phyloP scores from a whole-genome alignment of 2,888 invertebrate species.

The Sesia bembeciformis region DNA sequence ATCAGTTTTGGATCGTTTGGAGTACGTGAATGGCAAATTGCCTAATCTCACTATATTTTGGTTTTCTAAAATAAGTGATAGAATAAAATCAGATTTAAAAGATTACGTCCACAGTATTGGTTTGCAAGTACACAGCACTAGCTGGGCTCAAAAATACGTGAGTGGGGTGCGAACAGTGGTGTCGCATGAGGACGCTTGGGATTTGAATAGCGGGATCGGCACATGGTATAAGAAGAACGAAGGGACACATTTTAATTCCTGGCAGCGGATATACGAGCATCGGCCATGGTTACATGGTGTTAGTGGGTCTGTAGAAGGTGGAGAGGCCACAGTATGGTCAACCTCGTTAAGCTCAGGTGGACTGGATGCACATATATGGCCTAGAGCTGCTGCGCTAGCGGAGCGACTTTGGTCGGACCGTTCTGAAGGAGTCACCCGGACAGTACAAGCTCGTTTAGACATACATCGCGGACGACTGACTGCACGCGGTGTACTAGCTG shows the following conservation, averaged over 20 bases:
- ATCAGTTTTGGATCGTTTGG: slow-evolving; percentile 72
- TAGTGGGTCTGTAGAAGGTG: slow-evolving; percentile 75
- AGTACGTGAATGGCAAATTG: slow-evolving; percentile 58
- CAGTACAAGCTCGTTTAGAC: slow-evolving; percentile 78
- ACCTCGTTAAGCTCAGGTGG: slow-evolving; percentile 81
- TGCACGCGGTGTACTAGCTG: slow-evolving; percentile 74
- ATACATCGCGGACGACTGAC: slow-evolving; percentile 77
- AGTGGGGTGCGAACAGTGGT: slow-evolving; percentile 81
- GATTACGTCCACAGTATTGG: slow-evolving; percentile 29
- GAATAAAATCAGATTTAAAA: slow-evolving; percentile 33
- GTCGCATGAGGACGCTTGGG: slow-evolving; percentile 89
- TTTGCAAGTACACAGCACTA: slow-evolving; percentile 76
- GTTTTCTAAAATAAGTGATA: slow-evolving; percentile 32
- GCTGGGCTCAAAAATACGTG: slow-evolving; percentile 70
- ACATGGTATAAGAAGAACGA: slow-evolving; percentile 79
- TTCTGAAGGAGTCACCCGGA: slow-evolving; percentile 56
- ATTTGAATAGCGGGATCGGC: slow-evolving; percentile 87
- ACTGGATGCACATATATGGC: slow-evolving; percentile 85
- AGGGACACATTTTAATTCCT: slow-evolving; percentile 84
- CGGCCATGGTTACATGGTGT: slow-evolving; percentile 73
- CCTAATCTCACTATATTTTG: slow-evolving; percentile 43
- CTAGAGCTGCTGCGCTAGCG: slow-evolving; percentile 84
- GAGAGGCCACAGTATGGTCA: slow-evolving; percentile 88
- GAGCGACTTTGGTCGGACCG: slow-evolving; percentile 83
- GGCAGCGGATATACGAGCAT: slow-evolving; percentile 89